Base-by-base conservation (phyloP, 92 coral and sea anemone species). In the Phymanthus crucifer region DNA sequence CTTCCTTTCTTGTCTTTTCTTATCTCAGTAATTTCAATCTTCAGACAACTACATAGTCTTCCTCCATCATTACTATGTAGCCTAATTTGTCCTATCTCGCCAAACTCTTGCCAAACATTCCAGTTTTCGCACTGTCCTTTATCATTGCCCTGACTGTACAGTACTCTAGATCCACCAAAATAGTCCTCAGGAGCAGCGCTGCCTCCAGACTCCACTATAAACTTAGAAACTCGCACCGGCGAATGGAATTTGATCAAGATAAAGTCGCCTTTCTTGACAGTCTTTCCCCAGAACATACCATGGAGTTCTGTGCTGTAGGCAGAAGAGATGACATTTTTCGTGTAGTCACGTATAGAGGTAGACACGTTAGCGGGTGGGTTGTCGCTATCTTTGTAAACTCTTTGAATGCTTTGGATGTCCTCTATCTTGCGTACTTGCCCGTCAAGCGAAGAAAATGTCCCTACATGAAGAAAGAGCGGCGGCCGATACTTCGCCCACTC, bases 381-480 rank as follows among this genome's bases (percentile, higher is more conserved):
- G 32, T 66, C 70, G 9, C 88, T 74, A 33, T 87, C 86, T 46
- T 14, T 14, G 58, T 90, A 75, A 4, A 70, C 11, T n/a, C 90
- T 83, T 11, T 16, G 52, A 33, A 35, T 46, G 1, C 23, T 37
- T 8, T 33, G 17, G 2, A 78, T 40, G 48, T 76, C 87, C 5
- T 81, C 83, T 5, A 84, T 40, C 14, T 48, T 64, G 19, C 95
- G 85, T 17, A 74, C 23, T 65, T 88, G 92, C 12, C 87, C 87
- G 57, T 88, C 78, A 1, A 91, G 92, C 11, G 90, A 85, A 3
- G 95, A 91, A 16, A 74, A 76, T 5, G 29, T 10, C 27, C 95
- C 95, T 35, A 88, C 80, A 70, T 91, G 95, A 8, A 48, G 72
- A 68, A 91, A 91, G 72, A 91, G 24, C 6, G 91, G 89, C 24